phyloP scores from a whole-genome alignment of 2,113 vertebrate species.

The Phaetusa simplex region DNA sequence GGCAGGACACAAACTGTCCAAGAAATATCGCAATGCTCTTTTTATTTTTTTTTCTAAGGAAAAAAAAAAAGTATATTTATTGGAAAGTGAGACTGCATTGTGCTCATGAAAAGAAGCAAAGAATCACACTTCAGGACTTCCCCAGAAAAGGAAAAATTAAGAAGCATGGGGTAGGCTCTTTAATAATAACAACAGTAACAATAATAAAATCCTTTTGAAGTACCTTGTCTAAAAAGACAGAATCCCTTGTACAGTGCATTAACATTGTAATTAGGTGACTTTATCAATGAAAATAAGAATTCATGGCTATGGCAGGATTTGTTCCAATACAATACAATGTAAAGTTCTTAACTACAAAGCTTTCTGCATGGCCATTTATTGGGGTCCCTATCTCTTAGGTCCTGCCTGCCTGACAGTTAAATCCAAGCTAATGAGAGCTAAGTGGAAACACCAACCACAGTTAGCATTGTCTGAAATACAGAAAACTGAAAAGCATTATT shows the following conservation, averaged over 20 bases:
- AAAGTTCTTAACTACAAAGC: slow-evolving; percentile 10
- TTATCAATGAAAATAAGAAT: slow-evolving; percentile 1
- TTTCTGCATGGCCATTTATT: not conserved
- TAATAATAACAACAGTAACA: slow-evolving; percentile 1
- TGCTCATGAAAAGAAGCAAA: slow-evolving; percentile 20
- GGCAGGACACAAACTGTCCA: slow-evolving; percentile 55
- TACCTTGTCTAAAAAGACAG: slow-evolving; percentile 26
- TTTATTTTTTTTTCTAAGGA: slow-evolving; percentile 7
- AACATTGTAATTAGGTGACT: slow-evolving; percentile 2
- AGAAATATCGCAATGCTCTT: slow-evolving; percentile 27
- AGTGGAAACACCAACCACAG: not conserved
- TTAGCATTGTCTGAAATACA: not conserved
- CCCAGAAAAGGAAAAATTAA: not conserved
- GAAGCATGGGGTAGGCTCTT: not conserved
- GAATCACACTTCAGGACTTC: not conserved
- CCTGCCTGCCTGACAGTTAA: not conserved
- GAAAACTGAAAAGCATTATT: not conserved
- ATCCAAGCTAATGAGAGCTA: slow-evolving; percentile 17
- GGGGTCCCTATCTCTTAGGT: not conserved
- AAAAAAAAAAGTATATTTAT: slow-evolving; percentile 72
- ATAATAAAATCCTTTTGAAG: slow-evolving; percentile 11
- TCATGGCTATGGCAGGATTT: not conserved
- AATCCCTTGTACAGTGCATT: not conserved
- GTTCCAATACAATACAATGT: not conserved
- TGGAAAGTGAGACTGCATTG: slow-evolving; percentile 67